Conservation (phyloP, 2,113 vertebrate species). For the Myodes glareolus region DNA sequence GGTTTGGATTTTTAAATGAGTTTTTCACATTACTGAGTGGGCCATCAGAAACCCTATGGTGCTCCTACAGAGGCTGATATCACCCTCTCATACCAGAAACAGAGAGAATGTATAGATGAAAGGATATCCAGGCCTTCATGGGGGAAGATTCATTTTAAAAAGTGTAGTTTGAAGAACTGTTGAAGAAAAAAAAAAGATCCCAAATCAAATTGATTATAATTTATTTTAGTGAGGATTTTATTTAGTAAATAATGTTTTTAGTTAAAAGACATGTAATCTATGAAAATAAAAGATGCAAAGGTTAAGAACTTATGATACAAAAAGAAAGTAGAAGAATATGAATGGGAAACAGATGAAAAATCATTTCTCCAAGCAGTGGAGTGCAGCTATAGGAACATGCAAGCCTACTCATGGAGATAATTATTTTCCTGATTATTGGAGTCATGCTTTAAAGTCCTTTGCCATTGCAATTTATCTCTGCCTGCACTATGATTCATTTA, state of each 20-base stretch:
- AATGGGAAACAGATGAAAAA: not conserved
- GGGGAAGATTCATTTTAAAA: slow-evolving; percentile 20
- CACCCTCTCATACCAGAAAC: not conserved
- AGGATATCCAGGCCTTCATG: not conserved
- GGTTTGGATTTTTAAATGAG: not conserved
- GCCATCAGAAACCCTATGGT: not conserved
- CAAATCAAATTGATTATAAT: not conserved
- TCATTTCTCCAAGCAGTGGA: not conserved
- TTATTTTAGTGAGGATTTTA: not conserved
- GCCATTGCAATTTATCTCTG: not conserved
- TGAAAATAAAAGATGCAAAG: not conserved
- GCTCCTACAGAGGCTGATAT: not conserved
- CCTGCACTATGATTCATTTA: not conserved
- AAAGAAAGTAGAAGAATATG: not conserved
- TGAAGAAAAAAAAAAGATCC: not conserved
- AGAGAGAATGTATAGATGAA: not conserved
- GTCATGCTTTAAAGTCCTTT: not conserved
- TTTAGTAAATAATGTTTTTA: not conserved
- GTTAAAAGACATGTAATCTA: not conserved
- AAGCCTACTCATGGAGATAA: not conserved
- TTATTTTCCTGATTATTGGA: not conserved
- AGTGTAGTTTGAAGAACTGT: not conserved
- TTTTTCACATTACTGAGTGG: not conserved
- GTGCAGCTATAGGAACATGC: not conserved
- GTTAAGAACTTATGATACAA: not conserved